phyloP scores from a whole-genome alignment of 2,113 vertebrate species.

The Amphiprion percula region DNA sequence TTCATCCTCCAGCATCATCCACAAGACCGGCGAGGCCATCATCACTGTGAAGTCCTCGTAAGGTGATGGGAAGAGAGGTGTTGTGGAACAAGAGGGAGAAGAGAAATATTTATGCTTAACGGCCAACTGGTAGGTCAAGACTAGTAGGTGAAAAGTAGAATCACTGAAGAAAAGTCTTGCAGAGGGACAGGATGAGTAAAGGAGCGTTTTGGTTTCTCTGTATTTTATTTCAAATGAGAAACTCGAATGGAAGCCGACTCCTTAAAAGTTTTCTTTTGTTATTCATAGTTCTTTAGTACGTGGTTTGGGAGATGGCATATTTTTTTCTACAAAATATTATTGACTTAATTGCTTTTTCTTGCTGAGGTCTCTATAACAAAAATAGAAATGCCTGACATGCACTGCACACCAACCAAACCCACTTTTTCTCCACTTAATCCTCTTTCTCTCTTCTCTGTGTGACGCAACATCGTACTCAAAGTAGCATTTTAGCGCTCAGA shows the following conservation, averaged over 20 bases:
- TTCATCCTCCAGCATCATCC: slow-evolving; percentile 36
- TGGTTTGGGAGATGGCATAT: neutral
- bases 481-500: slow-evolving; percentile 17
- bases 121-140: slow-evolving; percentile 42
- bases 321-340: slow-evolving; percentile 30
- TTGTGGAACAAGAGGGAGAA: neutral
- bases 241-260: slow-evolving; percentile 15
- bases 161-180: slow-evolving; percentile 62
- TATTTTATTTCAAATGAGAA: slow-evolving; percentile 23
- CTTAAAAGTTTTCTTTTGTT: slow-evolving; percentile 10
- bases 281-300: slow-evolving; percentile 13
- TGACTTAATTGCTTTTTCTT: slow-evolving; percentile 26
- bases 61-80: slow-evolving; percentile 14
- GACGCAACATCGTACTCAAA: neutral
- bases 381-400: neutral
- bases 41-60: slow-evolving; percentile 79
- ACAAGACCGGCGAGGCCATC: slow-evolving; percentile 65
- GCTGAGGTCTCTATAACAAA: no score
- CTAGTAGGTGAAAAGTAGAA: slow-evolving; percentile 51
- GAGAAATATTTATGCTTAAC: slow-evolving; percentile 19
- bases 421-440: neutral
- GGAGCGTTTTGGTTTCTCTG: slow-evolving; percentile 20
- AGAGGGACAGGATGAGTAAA: slow-evolving; percentile 9
- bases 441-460: neutral
- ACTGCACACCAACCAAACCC: slow-evolving; percentile 1